phyloP scores from a whole-genome alignment of 1,140 invertebrate genomes.

The Manduca sexta region DNA sequence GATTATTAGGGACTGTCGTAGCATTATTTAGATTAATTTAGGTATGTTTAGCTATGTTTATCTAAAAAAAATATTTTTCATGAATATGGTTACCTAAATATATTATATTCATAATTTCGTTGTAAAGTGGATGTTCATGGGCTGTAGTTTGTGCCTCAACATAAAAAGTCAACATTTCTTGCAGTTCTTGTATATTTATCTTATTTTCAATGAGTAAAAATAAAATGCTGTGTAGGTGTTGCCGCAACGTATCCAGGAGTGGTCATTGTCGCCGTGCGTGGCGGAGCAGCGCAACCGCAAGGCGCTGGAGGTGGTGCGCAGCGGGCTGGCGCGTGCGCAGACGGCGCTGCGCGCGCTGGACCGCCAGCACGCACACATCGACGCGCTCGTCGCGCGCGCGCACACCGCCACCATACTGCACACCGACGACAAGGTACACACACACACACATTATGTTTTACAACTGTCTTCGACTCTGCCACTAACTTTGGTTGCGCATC shows the following conservation, averaged over 20 bases:
- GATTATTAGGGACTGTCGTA: too few relatives aligned
- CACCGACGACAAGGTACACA: slow-evolving; percentile 59
- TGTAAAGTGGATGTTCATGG: too few relatives aligned
- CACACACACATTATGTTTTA: neutral
- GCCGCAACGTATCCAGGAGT: slow-evolving; percentile 95
- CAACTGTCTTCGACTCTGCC: too few relatives aligned
- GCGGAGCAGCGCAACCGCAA: slow-evolving; percentile 92
- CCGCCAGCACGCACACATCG: slow-evolving; percentile 83
- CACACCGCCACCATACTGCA: slow-evolving; percentile 80
- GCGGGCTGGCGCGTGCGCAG: slow-evolving; percentile 84
- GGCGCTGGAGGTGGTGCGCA: slow-evolving; percentile 86
- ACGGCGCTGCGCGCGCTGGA: slow-evolving; percentile 85
- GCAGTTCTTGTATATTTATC: too few relatives aligned
- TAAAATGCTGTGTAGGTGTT: slow-evolving; percentile 75
- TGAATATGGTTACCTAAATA: too few relatives aligned
- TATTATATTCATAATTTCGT: too few relatives aligned
- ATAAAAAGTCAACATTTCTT: too few relatives aligned
- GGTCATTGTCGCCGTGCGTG: slow-evolving; percentile 90
- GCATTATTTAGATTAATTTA: too few relatives aligned
- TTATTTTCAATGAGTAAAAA: too few relatives aligned
- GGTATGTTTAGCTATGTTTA: too few relatives aligned
- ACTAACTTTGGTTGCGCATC: neutral
- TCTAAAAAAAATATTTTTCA: too few relatives aligned
- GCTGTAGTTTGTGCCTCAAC: too few relatives aligned
- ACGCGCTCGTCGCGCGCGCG: slow-evolving; percentile 86